Evolutionary conservation across 1,140 invertebrate genomes (phyloP), one percentile per base, ranked within the genome.

Genomic region (Hypothenemus hampei): DNA sequence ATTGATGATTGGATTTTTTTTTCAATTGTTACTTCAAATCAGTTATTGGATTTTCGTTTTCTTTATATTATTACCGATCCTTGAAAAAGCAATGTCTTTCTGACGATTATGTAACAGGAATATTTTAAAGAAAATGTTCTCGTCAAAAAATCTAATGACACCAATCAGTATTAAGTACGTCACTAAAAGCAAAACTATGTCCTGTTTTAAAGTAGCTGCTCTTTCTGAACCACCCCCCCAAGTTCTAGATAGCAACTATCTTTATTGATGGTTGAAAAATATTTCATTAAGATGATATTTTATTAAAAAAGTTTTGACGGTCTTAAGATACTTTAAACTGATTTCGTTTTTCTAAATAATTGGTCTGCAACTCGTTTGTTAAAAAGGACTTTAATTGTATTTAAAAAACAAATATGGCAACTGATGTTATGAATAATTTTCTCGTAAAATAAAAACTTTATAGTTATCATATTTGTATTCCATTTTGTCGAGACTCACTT

Each of bases 111-210:
- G 41, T 44, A 11, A 23, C 8, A 22, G 36, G 15, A 29, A 43
- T 18, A 33, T 53, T 22, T 53, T 44, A 46, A 46, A 47, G 13
- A 39, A 53, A 53, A 53, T 44, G 8, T 7, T 18, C 36, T 35
- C 23, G 11, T 18, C n/a, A 21, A 55, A 53, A 55, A 55, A 41
- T 51, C 26, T 46, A 55, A 46, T 55, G 52, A 44, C 46, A 46
- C 21, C 52, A 21, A 55, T 55, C 52, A 55, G 47, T 55, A 55
- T 55, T 55, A 55, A 55, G 43, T 55, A 40, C 33, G 29, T 8
- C 52, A 55, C 41, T 55, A 55, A 55, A 55, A 55, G 52, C 52
- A 55, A 55, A 55, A 35, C 52, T 21, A 47, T 55, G 52, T 55
- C 35, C 39, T 46, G 50, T 36, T 53, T 53, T 31, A 44, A 46